Base-by-base conservation (phyloP, 2,113 vertebrate genomes). In the Dipodomys stephensi region DNA sequence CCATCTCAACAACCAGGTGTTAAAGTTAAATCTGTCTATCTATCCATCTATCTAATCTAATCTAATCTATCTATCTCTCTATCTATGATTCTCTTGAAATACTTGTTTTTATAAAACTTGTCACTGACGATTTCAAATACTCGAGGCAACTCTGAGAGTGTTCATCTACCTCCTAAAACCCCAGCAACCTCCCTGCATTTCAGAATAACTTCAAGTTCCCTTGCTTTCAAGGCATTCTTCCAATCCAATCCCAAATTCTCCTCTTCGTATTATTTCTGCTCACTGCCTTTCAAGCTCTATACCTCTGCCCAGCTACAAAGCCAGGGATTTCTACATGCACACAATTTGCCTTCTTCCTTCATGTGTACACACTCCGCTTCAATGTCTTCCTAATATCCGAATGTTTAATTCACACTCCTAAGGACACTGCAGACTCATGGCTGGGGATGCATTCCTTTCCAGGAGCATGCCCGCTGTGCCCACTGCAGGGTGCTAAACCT, bases 111-210 rank as follows among this genome's bases (percentile, higher is more conserved):
- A 46, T 13, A 81, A 78, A 95, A 90, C 28, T 25, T 44, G 18
- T 71, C 39, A 91, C 39, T 11, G 2, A 64, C 27, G 64, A 81
- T 81, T 39, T 94, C 35, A 93, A 85, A 92, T 68, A 49, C 6
- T 92, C 46, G 62, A 18, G 69, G 88, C 46, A 95, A 81, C n/a
- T 87, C 57, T 87, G 18, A 92, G 8, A 7, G 65, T 76, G 27
- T 4, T 76, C 4, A 10, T 57, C n/a, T 32, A 39, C 87, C 83
- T 23, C 15, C 6, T 76, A 15, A 88, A 49, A 49, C 10, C 9
- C 49, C 49, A 49, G 8, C 27, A 25, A 11, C 25, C 68, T 93
- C 11, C 57, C n/a, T 65, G 77, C 28, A 82, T 20, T 62, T 72
- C 44, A 79, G 16, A 89, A 81, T 68, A 94, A 79, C 4, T 25